Percentiles rank a stretch among this genome's conserved stretches.
Conservation (phyloP, 2,113 vertebrate species). For the Periophthalmodon schlosseri region DNA sequence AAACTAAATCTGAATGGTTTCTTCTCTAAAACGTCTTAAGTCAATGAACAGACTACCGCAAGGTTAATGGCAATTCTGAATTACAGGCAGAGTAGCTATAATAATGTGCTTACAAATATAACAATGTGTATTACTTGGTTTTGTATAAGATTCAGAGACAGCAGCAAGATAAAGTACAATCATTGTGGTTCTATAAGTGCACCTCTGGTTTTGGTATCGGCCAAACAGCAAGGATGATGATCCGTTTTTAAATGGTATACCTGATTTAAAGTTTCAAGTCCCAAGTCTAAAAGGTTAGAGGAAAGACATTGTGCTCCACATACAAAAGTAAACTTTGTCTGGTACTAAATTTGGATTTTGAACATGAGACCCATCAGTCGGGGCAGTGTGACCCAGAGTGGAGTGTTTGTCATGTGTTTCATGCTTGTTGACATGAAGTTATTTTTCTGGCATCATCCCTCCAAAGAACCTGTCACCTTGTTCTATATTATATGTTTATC, state of each 20-base stretch:
- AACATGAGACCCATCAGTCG: conserved; percentile 8
- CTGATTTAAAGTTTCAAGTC: conserved; percentile 14
- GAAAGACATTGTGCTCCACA: background rate
- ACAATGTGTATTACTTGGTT: conserved; percentile 14
- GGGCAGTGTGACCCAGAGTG: conserved; percentile 12
- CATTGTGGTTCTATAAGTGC: conserved; percentile 45
- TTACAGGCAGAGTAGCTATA: background rate
- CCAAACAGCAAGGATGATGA: conserved; percentile 21
- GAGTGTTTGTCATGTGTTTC: background rate
- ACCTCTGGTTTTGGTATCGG: conserved; percentile 55
- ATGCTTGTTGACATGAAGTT: background rate
- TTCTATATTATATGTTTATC: background rate
- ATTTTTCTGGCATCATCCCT: background rate
- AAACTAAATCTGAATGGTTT: background rate
- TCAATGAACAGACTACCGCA: background rate
- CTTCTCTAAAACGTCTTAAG: background rate
- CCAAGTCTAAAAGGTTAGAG: background rate
- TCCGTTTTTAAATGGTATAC: conserved; percentile 4
- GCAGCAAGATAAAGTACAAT: conserved; percentile 61
- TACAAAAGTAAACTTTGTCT: conserved; percentile 1
- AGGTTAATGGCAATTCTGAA: background rate
- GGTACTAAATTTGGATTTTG: background rate
- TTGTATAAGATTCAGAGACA: conserved; percentile 22
- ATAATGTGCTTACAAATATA: conserved; percentile 1
- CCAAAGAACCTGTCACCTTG: background rate